Base-by-base conservation (phyloP, 2,797 vertebrate species). In the Hirundo rustica region DNA sequence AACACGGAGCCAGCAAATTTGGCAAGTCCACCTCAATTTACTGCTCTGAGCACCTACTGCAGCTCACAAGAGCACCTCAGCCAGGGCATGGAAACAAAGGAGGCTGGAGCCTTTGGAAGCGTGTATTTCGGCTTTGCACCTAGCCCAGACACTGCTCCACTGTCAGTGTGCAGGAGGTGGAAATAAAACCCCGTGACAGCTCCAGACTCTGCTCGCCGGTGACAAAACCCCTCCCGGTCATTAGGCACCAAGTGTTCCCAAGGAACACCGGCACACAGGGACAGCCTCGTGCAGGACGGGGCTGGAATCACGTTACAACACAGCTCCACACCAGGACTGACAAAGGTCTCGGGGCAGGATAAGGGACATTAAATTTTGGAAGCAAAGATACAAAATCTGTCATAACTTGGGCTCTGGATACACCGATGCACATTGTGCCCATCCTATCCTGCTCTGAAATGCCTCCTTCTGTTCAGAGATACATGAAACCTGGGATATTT, bases 111-210 rank as follows among this genome's bases (percentile, higher is more conserved):
- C 10, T 55, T 21, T 40, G 61, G 16, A 40, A 78, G 20, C 4
- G 3, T 2, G 29, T 2, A 4, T 11, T 80, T 4, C 45, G 67
- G 18, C 48, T 58, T 6, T 23, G 72, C 91, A 85, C 61, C 89
- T n/a, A 40, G 2, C 50, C 74, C 7, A 5, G 30, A 92, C 93
- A 93, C 64, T 91, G 91, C 65, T 65, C 15, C 89, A 83, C 75
- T 96, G 90, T 93, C 72, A 8, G 19, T 95, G 96, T 88, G 94
- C 96, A 96, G 68, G 0, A 64, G 45, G 25, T 68, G 95, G 94
- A 96, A 96, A 40, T 94, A 96, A 96, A 77, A 25, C 7, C 73
- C 61, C 5, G 1, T 16, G 91, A 85, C 95, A 96, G 92, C 60
- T 26, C 40, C 53, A 85, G 81, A 32, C 50, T 17, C 64, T 16